phyloP scores from a whole-genome alignment of 2,888 invertebrate genomes.

The Phaonia tiefii region DNA sequence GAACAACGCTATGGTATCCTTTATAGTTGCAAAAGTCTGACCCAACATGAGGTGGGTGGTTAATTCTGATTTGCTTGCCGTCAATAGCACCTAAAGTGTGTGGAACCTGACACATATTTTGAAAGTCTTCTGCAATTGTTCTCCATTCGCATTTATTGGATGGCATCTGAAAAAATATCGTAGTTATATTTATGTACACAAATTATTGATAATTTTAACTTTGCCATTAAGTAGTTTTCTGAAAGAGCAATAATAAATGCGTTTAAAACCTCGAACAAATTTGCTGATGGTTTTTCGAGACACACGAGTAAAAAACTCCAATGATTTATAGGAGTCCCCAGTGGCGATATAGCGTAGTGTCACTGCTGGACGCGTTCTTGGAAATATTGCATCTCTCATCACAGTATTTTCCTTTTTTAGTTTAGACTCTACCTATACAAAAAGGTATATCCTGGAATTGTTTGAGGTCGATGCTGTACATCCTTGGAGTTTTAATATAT shows the following conservation, averaged over 20 bases:
- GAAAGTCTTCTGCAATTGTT: too few relatives aligned
- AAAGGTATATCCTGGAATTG: too few relatives aligned
- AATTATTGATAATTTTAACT: slow-evolving; percentile 25
- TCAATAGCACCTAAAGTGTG: slow-evolving; percentile 32
- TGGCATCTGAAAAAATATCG: slow-evolving; percentile 34
- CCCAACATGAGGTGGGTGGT: background rate
- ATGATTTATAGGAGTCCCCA: slow-evolving; percentile 56
- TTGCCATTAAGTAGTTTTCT: too few relatives aligned
- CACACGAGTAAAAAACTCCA: slow-evolving; percentile 43
- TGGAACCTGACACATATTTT: slow-evolving; percentile 17
- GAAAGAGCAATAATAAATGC: too few relatives aligned
- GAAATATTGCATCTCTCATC: slow-evolving; percentile 17
- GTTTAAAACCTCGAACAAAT: slow-evolving; percentile 42
- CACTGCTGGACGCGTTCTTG: slow-evolving; percentile 26
- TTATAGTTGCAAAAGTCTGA: slow-evolving; percentile 44
- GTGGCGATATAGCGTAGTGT: slow-evolving; percentile 46
- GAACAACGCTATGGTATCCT: slow-evolving; percentile 43
- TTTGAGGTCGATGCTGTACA: too few relatives aligned
- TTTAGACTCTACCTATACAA: slow-evolving; percentile 9
- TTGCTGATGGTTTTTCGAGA: slow-evolving; percentile 52
- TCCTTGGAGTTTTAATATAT: too few relatives aligned
- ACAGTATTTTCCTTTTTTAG: slow-evolving; percentile 14
- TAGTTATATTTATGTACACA: too few relatives aligned
- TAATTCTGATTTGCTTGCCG: slow-evolving; percentile 38
- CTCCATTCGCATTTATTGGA: slow-evolving; percentile 8